A percentile compares a stretch with the other conserved stretches of the same genome.
These are phyloP conservation scores for Acanthosoma haemorrhoidale DNA, from an alignment of 2,888 invertebrate genomes.

Conservation along the genomic window DNA sequence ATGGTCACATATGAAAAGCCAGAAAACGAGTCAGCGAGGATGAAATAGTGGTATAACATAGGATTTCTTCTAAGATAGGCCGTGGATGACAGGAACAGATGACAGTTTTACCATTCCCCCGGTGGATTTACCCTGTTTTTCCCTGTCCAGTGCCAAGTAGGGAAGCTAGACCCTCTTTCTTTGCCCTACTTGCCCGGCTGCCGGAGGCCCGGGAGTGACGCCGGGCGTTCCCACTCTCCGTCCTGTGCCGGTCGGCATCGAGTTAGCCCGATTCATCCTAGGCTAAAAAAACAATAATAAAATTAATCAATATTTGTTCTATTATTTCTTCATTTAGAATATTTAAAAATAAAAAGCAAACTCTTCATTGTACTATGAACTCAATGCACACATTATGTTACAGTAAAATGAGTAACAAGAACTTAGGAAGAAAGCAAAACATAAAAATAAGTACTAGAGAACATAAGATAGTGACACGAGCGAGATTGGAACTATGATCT, in stretches of 20 bases:
- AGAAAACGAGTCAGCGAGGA: slow-evolving; percentile 1
- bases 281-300: too few species aligned
- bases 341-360: too few species aligned
- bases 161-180: slow-evolving; percentile 6
- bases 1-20: slow-evolving; percentile 7
- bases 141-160: not conserved
- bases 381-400: too few species aligned
- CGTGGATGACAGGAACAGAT: slow-evolving; percentile 4
- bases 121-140: slow-evolving; percentile 5
- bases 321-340: too few species aligned
- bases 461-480: too few species aligned
- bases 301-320: too few species aligned
- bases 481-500: too few species aligned
- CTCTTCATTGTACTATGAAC: too few species aligned
- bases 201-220: not conserved
- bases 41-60: slow-evolving; percentile 10
- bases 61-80: not conserved
- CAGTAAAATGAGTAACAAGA: too few species aligned
- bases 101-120: slow-evolving; percentile 10
- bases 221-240: not conserved
- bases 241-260: not conserved
- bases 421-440: too few species aligned
- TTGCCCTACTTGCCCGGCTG: not conserved
- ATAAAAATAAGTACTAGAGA: too few species aligned
- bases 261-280: too few species aligned